A percentile compares a stretch with the other conserved stretches of the same genome.
These are phyloP conservation scores for Phania funesta DNA, from an alignment of 2,888 invertebrate genomes.

Conservation along the genomic window DNA sequence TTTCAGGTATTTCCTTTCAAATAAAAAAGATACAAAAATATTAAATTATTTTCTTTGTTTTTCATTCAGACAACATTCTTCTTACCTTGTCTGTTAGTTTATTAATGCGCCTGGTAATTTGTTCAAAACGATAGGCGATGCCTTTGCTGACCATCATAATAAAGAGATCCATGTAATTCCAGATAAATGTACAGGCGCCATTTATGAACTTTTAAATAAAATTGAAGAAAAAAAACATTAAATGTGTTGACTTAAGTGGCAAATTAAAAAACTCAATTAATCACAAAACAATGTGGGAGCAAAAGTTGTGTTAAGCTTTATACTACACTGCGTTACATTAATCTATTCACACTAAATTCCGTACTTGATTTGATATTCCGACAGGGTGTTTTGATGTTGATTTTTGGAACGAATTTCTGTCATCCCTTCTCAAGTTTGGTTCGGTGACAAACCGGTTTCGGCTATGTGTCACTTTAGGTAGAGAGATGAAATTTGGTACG, in stretches of 20 bases:
- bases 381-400: no score
- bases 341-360: no score
- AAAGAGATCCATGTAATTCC: conserved; percentile 88
- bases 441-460: no score
- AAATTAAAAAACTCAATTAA: neutral
- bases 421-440: no score
- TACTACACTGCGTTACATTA: no score
- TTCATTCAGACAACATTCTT: neutral
- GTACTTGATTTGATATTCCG: no score
- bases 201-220: conserved; percentile 69
- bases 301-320: no score
- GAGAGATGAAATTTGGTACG: no score
- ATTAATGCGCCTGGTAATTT: conserved; percentile 81
- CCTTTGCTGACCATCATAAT: conserved; percentile 87
- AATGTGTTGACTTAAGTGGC: neutral
- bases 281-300: no score
- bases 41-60: neutral
- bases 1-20: conserved; percentile 72
- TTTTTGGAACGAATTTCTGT: no score
- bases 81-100: conserved; percentile 72
- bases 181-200: conserved; percentile 82
- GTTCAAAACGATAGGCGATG: conserved; percentile 84
- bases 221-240: neutral
- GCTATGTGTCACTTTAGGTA: no score
- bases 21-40: conserved; percentile 25